Base-by-base conservation (phyloP, 2,113 vertebrate species). In the Falco punctatus region DNA sequence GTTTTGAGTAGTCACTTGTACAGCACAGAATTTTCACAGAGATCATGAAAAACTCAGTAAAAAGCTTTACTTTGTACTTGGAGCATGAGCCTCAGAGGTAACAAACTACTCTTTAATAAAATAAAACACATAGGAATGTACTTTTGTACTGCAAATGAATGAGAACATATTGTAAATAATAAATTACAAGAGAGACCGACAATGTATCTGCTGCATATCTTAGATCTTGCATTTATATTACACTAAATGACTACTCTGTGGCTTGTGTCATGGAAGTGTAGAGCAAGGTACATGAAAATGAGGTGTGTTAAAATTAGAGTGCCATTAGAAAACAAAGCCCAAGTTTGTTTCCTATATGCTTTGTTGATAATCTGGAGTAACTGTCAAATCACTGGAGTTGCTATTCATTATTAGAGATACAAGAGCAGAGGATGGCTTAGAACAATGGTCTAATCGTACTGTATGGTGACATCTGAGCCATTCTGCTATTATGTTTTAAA, bases 131-230 rank as follows among this genome's bases (percentile, higher is more conserved):
- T 13, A 82, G 71, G 48, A 74, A 80, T 82, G 81, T 86, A 87
- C 78, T 97, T 94, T 64, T 80, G 42, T 73, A 77, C 86, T 67
- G n/a, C 64, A 94, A 90, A 90, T 58, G 67, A 91, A 95, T 40
- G 54, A 96, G 87, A 95, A 80, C 67, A 55, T 86, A 61, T 24
- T 93, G 51, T 95, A 95, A 96, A 92, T 95, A 97, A 97, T 95
- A 95, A 91, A 97, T 96, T 86, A 92, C 80, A 88, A 90, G 85
- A 83, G 74, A 90, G 64, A 81, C 81, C 81, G 89, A 74, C 89
- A 93, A 26, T 26, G 18, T 80, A 66, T 48, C 92, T 83, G 52
- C 61, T 0, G 0, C 79, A 78, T 32, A 23, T 90, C 74, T 95
- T 70, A 79, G 84, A 88, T 54, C 62, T 64, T 71, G 46, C 62